A percentile compares a stretch with the other conserved stretches of the same genome.
Conservation (phyloP, 2,888 invertebrate species). For the Apeira syringaria region DNA sequence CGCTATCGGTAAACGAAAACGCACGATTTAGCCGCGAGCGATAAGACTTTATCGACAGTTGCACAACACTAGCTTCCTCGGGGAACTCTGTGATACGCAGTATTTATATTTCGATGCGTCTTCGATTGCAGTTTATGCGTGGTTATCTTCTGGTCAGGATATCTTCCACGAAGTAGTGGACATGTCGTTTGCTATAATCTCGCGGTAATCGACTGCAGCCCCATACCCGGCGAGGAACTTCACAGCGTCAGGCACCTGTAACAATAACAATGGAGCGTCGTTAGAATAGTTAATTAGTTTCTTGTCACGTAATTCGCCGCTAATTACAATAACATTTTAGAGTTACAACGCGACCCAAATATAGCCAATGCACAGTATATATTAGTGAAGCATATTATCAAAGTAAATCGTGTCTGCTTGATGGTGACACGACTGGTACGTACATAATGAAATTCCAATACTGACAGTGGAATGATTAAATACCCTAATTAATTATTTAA, state of each 20-base stretch:
- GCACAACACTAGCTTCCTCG: constrained; percentile 55
- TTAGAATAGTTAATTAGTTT: constrained; percentile 43
- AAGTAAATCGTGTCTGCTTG: constrained; percentile 4
- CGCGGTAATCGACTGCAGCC: constrained; percentile 66
- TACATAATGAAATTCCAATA: too few relatives aligned
- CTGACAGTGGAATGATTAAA: too few relatives aligned
- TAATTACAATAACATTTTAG: constrained; percentile 33
- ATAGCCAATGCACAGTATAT: neutral
- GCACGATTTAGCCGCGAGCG: constrained; percentile 46
- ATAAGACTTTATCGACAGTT: constrained; percentile 46
- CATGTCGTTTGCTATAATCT: constrained; percentile 41
- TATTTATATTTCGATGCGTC: constrained; percentile 3
- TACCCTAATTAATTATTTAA: too few relatives aligned
- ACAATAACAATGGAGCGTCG: constrained; percentile 54
- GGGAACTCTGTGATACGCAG: constrained; percentile 39
- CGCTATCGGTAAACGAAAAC: constrained; percentile 65
- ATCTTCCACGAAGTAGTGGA: constrained; percentile 43
- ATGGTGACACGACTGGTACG: too few relatives aligned
- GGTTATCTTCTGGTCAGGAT: constrained; percentile 46
- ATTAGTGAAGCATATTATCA: neutral
- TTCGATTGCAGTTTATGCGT: neutral
- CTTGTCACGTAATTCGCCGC: constrained; percentile 39
- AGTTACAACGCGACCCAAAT: constrained; percentile 3
- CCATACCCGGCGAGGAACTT: constrained; percentile 72
- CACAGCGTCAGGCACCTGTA: constrained; percentile 71